Evolutionary conservation across 2,797 vertebrate species (phyloP).

Genomic region (Glyptemys insculpta): DNA sequence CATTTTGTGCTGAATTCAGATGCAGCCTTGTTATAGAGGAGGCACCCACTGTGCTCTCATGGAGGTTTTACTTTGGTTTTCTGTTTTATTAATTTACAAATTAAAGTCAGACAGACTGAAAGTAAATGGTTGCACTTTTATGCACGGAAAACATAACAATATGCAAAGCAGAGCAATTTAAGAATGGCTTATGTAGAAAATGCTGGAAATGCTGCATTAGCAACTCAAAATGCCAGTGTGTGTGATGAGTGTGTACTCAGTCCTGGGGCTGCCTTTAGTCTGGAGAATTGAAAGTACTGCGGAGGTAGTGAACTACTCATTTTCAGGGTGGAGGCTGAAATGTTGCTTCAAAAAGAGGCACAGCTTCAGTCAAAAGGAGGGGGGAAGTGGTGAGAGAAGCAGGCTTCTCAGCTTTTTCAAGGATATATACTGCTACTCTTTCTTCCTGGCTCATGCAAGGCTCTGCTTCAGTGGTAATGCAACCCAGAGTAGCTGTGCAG

Average conservation of each 20-base stretch:
- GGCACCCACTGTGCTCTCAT: neutral
- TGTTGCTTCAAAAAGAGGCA: neutral
- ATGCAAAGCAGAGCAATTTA: slow-evolving; percentile 19
- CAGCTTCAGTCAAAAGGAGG: neutral
- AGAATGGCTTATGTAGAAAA: neutral
- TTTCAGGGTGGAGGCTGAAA: neutral
- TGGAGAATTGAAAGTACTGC: neutral
- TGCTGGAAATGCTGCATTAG: neutral
- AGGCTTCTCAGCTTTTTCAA: neutral
- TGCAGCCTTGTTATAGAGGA: neutral
- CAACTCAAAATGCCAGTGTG: slow-evolving; percentile 27
- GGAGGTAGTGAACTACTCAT: neutral
- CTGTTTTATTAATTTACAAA: neutral
- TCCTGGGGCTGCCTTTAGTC: neutral
- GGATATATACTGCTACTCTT: neutral
- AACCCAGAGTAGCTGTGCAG: neutral
- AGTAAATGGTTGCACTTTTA: neutral
- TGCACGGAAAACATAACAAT: neutral
- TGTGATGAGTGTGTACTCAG: neutral
- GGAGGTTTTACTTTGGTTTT: neutral
- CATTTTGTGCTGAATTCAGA: neutral
- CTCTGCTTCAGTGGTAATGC: neutral
- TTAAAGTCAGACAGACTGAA: neutral
- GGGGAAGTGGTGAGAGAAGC: neutral
- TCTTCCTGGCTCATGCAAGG: neutral